phyloP scores from a whole-genome alignment of 2,113 vertebrate species.

The Orientallactaga bullata region DNA sequence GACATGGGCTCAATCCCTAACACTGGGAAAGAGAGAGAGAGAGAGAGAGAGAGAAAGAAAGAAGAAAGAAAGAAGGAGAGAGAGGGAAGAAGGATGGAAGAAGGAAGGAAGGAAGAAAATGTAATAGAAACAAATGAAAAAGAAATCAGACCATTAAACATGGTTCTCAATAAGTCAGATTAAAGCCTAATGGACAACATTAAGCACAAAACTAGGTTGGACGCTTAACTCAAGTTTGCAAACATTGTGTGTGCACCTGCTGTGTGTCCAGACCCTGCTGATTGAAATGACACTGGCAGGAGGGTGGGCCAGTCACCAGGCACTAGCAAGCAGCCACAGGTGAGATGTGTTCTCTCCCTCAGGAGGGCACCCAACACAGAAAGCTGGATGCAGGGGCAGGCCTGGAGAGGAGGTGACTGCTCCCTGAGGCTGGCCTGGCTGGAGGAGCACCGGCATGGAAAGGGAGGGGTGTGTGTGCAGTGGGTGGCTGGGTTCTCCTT shows the following conservation, averaged over 20 bases:
- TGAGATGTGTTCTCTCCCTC: background rate
- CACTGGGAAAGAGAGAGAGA: background rate
- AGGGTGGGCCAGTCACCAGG: background rate
- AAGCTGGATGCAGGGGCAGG: background rate
- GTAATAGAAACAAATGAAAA: slow-evolving; percentile 10
- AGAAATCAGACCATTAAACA: slow-evolving; percentile 5
- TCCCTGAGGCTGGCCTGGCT: background rate
- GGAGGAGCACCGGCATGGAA: background rate
- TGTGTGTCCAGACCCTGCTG: background rate
- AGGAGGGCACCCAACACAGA: background rate
- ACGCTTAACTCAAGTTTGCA: background rate
- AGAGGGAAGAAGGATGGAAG: background rate
- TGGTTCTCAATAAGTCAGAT: slow-evolving; percentile 6
- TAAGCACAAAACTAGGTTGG: background rate
- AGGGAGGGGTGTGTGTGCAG: background rate
- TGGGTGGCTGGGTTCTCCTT: background rate
- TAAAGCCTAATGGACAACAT: background rate
- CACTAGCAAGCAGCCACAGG: background rate
- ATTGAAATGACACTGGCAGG: background rate
- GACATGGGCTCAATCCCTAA: background rate
- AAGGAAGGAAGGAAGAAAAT: background rate
- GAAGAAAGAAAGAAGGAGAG: too few species aligned
- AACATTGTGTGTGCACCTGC: background rate
- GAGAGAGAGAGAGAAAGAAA: background rate
- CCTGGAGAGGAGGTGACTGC: background rate